phyloP scores from a whole-genome alignment of 2,888 invertebrate genomes.

The Drosophila merina region DNA sequence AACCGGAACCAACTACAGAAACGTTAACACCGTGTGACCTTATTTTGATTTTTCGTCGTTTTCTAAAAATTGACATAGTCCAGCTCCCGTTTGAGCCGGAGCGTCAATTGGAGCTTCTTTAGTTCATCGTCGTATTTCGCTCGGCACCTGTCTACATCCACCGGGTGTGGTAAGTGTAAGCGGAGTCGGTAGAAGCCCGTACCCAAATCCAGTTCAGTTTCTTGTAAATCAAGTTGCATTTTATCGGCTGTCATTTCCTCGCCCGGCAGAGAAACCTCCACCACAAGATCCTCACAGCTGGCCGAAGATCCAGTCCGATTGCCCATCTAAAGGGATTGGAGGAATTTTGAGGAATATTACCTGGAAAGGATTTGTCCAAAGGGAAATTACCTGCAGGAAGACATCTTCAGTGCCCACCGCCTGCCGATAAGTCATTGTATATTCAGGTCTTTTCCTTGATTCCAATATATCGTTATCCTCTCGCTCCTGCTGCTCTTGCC shows the following conservation, averaged over 20 bases:
- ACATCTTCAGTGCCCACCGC: slow-evolving; percentile 93
- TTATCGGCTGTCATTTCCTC: slow-evolving; percentile 88
- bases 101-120: slow-evolving; percentile 88
- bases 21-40: no score
- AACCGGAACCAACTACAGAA: no score
- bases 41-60: no score
- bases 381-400: slow-evolving; percentile 88
- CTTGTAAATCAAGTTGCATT: slow-evolving; percentile 89
- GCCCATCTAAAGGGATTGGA: slow-evolving; percentile 86
- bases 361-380: background rate
- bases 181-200: slow-evolving; percentile 89
- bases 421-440: slow-evolving; percentile 93
- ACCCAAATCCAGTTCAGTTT: slow-evolving; percentile 86
- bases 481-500: slow-evolving; percentile 84
- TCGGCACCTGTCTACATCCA: slow-evolving; percentile 91
- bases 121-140: slow-evolving; percentile 90
- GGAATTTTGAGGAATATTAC: slow-evolving; percentile 82
- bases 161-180: slow-evolving; percentile 91
- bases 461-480: slow-evolving; percentile 86
- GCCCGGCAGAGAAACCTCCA: slow-evolving; percentile 90
- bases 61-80: slow-evolving; percentile 94
- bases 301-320: slow-evolving; percentile 91
- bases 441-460: slow-evolving; percentile 88
- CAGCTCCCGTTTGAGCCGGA: slow-evolving; percentile 91
- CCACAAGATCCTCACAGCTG: slow-evolving; percentile 94